Evolutionary conservation across 2,113 vertebrate genomes (phyloP), one percentile per base, ranked within the genome.

Genomic region (Isurus oxyrinchus): DNA sequence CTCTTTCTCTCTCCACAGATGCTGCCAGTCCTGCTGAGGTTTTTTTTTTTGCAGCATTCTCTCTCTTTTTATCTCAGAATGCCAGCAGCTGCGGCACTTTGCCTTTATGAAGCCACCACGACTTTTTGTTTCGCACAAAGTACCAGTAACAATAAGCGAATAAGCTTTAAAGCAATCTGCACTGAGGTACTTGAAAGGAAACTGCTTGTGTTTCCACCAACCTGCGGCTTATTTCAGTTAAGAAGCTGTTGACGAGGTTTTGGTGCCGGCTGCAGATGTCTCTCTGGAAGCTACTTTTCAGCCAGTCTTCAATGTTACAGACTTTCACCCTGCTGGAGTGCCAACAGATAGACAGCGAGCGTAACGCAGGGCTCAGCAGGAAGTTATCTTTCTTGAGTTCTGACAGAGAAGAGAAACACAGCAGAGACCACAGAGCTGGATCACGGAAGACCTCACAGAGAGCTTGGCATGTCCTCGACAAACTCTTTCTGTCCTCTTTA

Each of bases 271-370:
- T 98, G 98, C 99, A 99, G 97, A 99, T 98, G 97, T 98, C 98
- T 97, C 97, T 99, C 98, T 99, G 99, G 96, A 99, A 98, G 10
- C 96, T 97, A 66, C 96, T 99, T 98, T 99, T 99, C 98, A 98
- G 97, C 99, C 99, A 99, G 97, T 99, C 98, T 97, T 99, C 99
- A 0, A 98, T 97, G 97, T 99, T 99, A 97, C 99, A 99, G 97
- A 99, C 98, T 96, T 98, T 98, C 96, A 99, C 99, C 90, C 98
- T 97, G 97, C 99, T 99, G 69, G 99, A 99, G 97, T 98, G 98
- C 99, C 99, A 99, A 97, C 98, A 98, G 96, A 99, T 98, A 59
- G 98, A 98, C 96, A 99, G 97, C 96, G 97, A 97, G 90, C 98
- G 98, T 96, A 99, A 97, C 2, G 98, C 98, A 0, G 98, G 97